Evolutionary conservation across 1,140 invertebrate genomes (phyloP).

Genomic region (Bombus haemorrhoidalis): DNA sequence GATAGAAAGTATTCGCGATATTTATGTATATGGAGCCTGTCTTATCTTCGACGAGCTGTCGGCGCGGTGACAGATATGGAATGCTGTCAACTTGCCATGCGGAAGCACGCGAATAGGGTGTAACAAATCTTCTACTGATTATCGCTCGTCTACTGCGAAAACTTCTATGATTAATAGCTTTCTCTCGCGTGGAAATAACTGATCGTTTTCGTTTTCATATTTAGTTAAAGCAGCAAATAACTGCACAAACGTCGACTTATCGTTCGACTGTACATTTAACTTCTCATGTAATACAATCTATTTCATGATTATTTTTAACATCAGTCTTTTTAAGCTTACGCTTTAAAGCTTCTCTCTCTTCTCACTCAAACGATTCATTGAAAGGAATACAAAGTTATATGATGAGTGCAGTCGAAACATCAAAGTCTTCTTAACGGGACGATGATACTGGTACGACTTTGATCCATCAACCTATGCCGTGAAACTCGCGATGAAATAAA

Average conservation of each 20-base stretch:
- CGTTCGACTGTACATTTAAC: neutral
- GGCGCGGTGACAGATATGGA: slow-evolving; percentile 50
- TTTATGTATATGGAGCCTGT: neutral
- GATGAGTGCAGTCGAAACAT: no score
- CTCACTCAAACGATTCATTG: neutral
- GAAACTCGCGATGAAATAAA: slow-evolving; percentile 58
- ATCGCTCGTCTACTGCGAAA: neutral
- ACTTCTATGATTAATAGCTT: slow-evolving; percentile 2
- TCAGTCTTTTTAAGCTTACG: no score
- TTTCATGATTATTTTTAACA: no score
- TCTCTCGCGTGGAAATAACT: neutral
- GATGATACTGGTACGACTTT: slow-evolving; percentile 12
- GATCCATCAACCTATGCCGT: neutral
- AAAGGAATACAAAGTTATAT: neutral
- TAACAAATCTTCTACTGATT: slow-evolving; percentile 34
- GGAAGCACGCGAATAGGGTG: slow-evolving; percentile 17
- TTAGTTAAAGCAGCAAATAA: neutral
- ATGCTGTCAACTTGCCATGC: slow-evolving; percentile 51
- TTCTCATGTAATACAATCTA: neutral
- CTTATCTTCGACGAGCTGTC: neutral
- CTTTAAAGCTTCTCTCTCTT: neutral
- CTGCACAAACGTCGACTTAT: neutral
- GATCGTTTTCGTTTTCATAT: neutral
- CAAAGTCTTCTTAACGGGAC: neutral
- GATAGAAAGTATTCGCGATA: neutral